Evolutionary conservation across 2,888 invertebrate species (phyloP), one percentile per base, ranked within the genome.

Genomic region (Lasioglossum villosulum): DNA sequence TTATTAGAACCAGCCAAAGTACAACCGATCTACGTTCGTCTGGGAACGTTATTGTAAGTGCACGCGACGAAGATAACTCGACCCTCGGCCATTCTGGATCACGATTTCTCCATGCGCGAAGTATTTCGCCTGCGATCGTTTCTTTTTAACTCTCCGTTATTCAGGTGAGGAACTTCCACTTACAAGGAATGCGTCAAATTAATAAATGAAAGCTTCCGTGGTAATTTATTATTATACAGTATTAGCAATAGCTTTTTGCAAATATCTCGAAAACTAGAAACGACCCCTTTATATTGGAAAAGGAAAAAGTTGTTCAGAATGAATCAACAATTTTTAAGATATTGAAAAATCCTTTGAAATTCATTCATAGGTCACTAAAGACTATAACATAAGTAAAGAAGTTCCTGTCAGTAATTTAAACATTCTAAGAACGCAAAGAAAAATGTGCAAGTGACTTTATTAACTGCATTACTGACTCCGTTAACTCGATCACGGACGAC

Each of bases 1-100:
- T 92, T 92, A 92, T 91, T 92, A 92, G 92, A 91, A 90, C 84
- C 86, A 88, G 88, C 88, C 85, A 82, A 86, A 87, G 83, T 86
- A 83, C 88, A 89, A 89, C 82, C 88, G 86, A 91, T 91, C 86
- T 80, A 76, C 73, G 78, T 75, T 72, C 48, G 77, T 78, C 76
- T 45, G 74, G 39, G 66, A 34, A 66, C 72, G 78, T 88, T 80
- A 73, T 83, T 79, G 48, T 73, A 45, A 77, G 76, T 48, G 63
- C 56, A 48, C 56, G 14, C 19, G 75, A 48, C 42, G 68, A 74
- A 80, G 73, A 77, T 77, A 73, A 75, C 72, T 71, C 45, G 68
- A 37, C 23, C n/a, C 59, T 23, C 10, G 23, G 27, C 6, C 4
- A 2, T 45, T 59, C 56, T 34, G 16, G 16, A 27, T 12, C 34